Evolutionary conservation across 2,797 vertebrate species (phyloP).

Genomic region (Harpagifer antarcticus): DNA sequence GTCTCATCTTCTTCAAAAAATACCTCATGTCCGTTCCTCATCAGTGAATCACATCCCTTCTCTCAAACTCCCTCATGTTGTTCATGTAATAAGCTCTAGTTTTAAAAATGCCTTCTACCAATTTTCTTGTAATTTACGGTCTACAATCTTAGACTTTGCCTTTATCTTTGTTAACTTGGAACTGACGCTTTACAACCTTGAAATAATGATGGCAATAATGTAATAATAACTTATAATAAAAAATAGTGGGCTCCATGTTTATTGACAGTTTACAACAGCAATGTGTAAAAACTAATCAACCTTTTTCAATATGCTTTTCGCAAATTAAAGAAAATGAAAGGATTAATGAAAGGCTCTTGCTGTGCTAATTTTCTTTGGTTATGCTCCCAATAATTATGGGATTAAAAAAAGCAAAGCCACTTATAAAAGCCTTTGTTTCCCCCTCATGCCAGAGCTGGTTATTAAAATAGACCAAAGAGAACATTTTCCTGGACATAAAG

Average conservation of each 20-base stretch:
- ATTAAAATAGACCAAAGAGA: neutral
- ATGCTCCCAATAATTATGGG: neutral
- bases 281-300: neutral
- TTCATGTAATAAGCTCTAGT: neutral
- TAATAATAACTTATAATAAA: too few relatives aligned
- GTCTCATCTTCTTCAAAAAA: slow-evolving; percentile 25
- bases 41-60: slow-evolving; percentile 30
- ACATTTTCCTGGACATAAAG: neutral
- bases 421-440: slow-evolving; percentile 2
- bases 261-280: neutral
- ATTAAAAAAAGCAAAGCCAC: neutral
- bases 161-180: too few relatives aligned
- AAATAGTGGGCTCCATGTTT: too few relatives aligned
- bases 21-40: slow-evolving; percentile 14
- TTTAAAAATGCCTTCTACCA: neutral
- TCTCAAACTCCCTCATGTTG: neutral
- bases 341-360: neutral
- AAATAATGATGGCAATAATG: too few relatives aligned
- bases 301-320: neutral
- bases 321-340: neutral
- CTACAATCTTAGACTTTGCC: too few relatives aligned
- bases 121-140: too few relatives aligned
- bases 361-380: neutral
- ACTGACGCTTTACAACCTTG: too few relatives aligned
- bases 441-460: slow-evolving; percentile 13